Evolutionary conservation across 2,113 vertebrate species (phyloP).

Genomic region (Passer montanus): DNA sequence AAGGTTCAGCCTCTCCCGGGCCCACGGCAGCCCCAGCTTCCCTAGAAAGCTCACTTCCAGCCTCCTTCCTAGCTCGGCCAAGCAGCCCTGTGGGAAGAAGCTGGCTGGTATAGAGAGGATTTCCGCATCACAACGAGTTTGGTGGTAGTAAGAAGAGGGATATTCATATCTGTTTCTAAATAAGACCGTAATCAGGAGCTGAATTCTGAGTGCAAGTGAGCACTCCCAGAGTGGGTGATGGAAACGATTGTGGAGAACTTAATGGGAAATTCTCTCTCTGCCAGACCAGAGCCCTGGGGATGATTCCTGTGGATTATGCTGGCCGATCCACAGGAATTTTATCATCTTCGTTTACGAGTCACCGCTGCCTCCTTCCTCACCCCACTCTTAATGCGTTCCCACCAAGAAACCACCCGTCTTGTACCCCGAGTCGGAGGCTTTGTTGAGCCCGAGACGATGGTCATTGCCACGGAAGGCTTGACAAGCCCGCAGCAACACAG

Average conservation of each 20-base stretch:
- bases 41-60: background rate
- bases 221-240: fast-evolving
- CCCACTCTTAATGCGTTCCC: background rate
- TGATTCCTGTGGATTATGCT: background rate
- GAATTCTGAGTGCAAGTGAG: background rate
- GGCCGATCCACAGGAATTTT: background rate
- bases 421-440: background rate
- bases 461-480: background rate
- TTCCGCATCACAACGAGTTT: background rate
- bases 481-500: background rate
- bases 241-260: background rate
- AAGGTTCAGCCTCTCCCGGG: background rate
- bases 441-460: background rate
- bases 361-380: background rate
- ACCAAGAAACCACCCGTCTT: background rate
- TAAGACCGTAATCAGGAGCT: background rate
- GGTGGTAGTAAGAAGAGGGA: background rate
- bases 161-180: background rate
- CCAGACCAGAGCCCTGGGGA: background rate
- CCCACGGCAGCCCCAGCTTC: background rate
- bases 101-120: background rate
- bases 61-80: background rate
- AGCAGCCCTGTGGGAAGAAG: background rate
- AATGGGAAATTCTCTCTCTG: background rate
- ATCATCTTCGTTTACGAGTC: background rate